These are phyloP conservation scores for Anagyrus pseudococci DNA, from an alignment of 2,888 invertebrate genomes.

Conservation along the genomic window DNA sequence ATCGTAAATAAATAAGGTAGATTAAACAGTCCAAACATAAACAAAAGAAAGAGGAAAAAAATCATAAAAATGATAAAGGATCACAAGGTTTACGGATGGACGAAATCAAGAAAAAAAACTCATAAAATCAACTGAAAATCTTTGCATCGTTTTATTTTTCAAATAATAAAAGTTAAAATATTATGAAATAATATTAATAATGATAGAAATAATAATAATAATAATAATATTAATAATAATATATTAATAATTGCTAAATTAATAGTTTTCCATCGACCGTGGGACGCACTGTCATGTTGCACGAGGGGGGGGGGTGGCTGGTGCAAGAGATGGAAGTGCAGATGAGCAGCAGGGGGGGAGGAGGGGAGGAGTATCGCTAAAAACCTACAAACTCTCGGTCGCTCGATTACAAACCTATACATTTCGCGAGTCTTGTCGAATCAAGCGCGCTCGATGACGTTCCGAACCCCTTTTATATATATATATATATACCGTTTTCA, in stretches of 20 bases:
- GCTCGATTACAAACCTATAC: no score
- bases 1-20: neutral
- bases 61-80: conserved; percentile 24
- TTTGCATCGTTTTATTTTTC: conserved; percentile 57
- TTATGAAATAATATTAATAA: conserved; percentile 56
- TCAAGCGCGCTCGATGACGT: no score
- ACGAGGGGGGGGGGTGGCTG: conserved; percentile 35
- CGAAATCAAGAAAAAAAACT: conserved; percentile 26
- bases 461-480: no score
- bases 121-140: conserved; percentile 51
- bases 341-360: neutral
- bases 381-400: no score
- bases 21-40: neutral
- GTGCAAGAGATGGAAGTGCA: conserved; percentile 44
- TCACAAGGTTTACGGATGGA: conserved; percentile 1
- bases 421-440: no score
- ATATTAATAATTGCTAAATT: conserved; percentile 42
- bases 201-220: conserved; percentile 46
- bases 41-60: conserved; percentile 11
- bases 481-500: conserved; percentile 23
- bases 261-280: conserved; percentile 44
- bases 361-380: no score
- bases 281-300: conserved; percentile 44
- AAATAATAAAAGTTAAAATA: conserved; percentile 60
- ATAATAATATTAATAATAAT: conserved; percentile 45